Evolutionary conservation across 2,888 invertebrate genomes (phyloP).

Genomic region (Nematopogon swammerdamellus): DNA sequence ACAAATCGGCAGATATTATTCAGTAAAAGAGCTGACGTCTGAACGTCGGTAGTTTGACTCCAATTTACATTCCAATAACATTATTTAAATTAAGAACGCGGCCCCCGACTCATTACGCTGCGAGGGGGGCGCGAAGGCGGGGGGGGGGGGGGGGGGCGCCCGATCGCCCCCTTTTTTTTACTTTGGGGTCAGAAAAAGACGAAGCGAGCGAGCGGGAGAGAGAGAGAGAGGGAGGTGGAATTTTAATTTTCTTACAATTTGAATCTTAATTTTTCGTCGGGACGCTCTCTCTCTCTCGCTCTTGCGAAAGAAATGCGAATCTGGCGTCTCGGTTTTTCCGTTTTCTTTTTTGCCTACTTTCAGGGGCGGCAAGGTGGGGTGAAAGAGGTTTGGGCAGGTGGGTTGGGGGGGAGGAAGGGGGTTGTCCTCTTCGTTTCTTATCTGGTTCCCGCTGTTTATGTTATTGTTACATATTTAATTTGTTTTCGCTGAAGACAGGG

Average conservation of each 20-base stretch:
- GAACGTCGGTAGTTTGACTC: constrained; percentile 14
- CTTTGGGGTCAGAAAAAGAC: constrained; percentile 16
- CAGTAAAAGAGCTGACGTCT: constrained; percentile 5
- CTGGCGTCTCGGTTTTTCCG: constrained; percentile 24
- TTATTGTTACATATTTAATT: not conserved
- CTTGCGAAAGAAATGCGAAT: constrained; percentile 3
- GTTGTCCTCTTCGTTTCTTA: not conserved
- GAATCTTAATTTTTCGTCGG: constrained; percentile 54
- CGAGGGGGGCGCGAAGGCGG: not conserved
- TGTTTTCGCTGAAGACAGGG: not conserved
- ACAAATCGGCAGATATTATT: not conserved
- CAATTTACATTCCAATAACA: constrained; percentile 37
- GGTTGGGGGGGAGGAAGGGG: constrained; percentile 11
- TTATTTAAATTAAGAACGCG: constrained; percentile 13
- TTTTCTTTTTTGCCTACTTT: constrained; percentile 22
- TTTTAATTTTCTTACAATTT: constrained; percentile 58
- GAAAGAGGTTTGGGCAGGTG: too few relatives aligned
- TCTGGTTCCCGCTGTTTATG: not conserved
- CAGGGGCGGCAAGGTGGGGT: constrained; percentile 15
- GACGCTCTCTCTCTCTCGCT: constrained; percentile 23
- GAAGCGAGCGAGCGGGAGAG: constrained; percentile 5
- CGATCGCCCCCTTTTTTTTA: constrained; percentile 38
- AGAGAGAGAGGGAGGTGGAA: constrained; percentile 26
- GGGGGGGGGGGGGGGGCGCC: constrained; percentile 8
- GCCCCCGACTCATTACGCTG: not conserved